phyloP scores from a whole-genome alignment of 2,113 vertebrate genomes.

The Dicerorhinus sumatrensis region DNA sequence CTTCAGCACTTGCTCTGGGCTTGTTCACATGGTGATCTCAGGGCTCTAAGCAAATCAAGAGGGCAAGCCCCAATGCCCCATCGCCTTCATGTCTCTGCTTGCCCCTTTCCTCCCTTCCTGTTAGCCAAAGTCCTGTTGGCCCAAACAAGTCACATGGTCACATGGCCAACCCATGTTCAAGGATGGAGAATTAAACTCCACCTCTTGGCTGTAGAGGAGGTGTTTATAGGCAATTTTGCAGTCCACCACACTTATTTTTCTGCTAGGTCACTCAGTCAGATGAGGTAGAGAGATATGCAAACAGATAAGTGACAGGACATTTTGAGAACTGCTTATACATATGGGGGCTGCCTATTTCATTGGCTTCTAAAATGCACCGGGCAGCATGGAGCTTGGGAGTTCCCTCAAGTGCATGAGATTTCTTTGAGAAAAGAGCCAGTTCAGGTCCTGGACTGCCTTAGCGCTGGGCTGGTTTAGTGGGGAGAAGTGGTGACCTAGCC shows the following conservation, averaged over 20 bases:
- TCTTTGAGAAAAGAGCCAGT: background rate
- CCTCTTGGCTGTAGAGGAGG: background rate
- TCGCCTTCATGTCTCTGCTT: background rate
- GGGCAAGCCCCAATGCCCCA: background rate
- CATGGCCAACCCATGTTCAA: background rate
- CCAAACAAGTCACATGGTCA: background rate
- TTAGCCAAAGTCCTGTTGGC: background rate
- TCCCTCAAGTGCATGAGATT: background rate
- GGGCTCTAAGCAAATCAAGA: background rate
- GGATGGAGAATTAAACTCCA: background rate
- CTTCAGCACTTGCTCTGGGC: background rate
- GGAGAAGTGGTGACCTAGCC: background rate
- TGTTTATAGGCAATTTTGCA: background rate
- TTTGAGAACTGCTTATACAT: constrained; percentile 27
- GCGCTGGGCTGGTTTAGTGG: background rate
- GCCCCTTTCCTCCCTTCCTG: background rate
- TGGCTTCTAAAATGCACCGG: constrained; percentile 1
- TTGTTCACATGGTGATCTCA: background rate
- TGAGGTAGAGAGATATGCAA: background rate
- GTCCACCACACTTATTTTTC: background rate
- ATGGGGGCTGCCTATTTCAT: background rate
- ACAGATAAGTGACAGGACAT: background rate
- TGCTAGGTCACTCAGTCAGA: background rate
- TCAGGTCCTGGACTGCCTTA: background rate
- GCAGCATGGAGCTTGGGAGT: background rate